These are phyloP conservation scores for Machimus rusticus DNA, from an alignment of 2,888 invertebrate genomes.

Conservation along the genomic window DNA sequence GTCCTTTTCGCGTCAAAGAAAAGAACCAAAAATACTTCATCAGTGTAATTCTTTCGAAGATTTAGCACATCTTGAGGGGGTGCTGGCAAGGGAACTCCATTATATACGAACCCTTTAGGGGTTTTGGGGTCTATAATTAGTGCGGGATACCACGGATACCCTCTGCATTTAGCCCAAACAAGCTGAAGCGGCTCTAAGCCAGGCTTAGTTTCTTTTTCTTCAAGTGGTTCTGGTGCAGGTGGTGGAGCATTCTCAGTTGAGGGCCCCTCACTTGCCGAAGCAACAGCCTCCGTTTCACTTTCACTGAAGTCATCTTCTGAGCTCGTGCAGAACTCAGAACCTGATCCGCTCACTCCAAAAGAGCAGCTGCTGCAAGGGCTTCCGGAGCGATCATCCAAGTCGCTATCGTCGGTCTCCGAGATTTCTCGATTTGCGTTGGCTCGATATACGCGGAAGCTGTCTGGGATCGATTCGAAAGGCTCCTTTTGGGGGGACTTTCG, in stretches of 20 bases:
- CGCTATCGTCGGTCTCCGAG: conserved; percentile 61
- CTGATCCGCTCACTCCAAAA: conserved; percentile 60
- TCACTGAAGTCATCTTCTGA: conserved; percentile 61
- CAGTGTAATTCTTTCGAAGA: conserved; percentile 80
- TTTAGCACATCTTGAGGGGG: conserved; percentile 92
- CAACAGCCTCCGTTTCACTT: conserved; percentile 54
- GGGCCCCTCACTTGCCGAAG: conserved; percentile 44
- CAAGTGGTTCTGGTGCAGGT: conserved; percentile 50
- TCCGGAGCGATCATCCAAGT: conserved; percentile 56
- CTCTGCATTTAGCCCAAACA: conserved; percentile 95
- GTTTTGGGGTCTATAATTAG: conserved; percentile 94
- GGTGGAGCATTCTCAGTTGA: conserved; percentile 24
- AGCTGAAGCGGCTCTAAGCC: conserved; percentile 84
- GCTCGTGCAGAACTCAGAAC: conserved; percentile 59
- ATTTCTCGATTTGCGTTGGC: conserved; percentile 61
- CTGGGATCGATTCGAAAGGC: conserved; percentile 59
- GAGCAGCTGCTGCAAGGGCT: conserved; percentile 63
- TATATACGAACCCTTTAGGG: conserved; percentile 89
- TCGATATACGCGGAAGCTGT: conserved; percentile 67
- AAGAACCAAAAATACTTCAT: conserved; percentile 86
- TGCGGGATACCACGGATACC: conserved; percentile 98
- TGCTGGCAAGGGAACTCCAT: conserved; percentile 92
- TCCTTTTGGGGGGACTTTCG: conserved; percentile 55
- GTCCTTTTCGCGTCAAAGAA: conserved; percentile 97
- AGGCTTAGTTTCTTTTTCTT: conserved; percentile 54